Evolutionary conservation across 37 sponge, comb jelly and placozoan species (phyloP), one percentile per base, ranked within the genome.

Genomic region (Beroe forskalii): DNA sequence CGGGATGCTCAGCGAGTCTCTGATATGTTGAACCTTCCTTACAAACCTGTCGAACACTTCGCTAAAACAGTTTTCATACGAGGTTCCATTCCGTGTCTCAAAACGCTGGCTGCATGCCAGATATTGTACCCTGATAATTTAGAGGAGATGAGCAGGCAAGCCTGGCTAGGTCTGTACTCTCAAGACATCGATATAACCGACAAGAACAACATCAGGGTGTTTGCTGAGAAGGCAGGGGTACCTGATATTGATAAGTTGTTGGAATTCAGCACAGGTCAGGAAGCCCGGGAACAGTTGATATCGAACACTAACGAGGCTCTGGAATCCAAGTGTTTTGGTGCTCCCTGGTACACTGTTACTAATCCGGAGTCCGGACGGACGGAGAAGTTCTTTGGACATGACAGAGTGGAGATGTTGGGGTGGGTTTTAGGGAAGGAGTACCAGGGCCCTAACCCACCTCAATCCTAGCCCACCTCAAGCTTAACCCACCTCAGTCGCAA

Each of bases 301-400:
- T 6, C n/a, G 25, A 80, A 80, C 30, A 80, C 86, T 43, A 42
- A 3, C 55, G 86, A 80, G 40, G 86, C 86, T 43, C 12, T 80
- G 20, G 86, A 80, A 43, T 44, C 55, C 1, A 80, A 80, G 55
- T 80, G 86, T 80, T 80, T 80, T 80, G 86, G 86, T 0, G 86
- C 86, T 80, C 86, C 86, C 22, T 80, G 86, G 86, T 43, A 42
- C 43, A 80, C 55, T 22, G 86, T 80, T 12, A 44, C 44, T 25
- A 17, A 80, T 38, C 86, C 86, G 6, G 40, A 25, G 30, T 41
- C 86, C 28, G 86, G 86, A 23, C 12, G 55, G 35, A 80, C 48
- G 55, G 86, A 80, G 86, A 80, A 80, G 86, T 80, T 80, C 55
- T 80, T 80, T 80, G 86, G 86, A n/a, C 37, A 38, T 80, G 86